A percentile compares a stretch with the other conserved stretches of the same genome.
phyloP scores from a whole-genome alignment of 1,140 invertebrate species.

The Sycophila sp. region DNA sequence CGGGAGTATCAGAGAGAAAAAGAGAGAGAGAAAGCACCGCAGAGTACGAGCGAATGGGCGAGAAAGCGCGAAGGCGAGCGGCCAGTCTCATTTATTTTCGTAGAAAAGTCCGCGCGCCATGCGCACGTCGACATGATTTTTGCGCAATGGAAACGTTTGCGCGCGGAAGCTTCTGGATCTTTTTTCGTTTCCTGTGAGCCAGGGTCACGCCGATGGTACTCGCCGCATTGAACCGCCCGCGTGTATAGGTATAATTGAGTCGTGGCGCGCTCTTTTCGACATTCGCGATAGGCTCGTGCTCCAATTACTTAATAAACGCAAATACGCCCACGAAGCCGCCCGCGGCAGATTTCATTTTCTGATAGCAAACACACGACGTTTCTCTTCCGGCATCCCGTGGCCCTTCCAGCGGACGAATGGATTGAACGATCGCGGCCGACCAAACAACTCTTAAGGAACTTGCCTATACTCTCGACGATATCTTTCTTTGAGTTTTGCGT shows the following conservation, averaged over 20 bases:
- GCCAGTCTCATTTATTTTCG: slow-evolving; percentile 29
- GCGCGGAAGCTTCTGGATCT: slow-evolving; percentile 33
- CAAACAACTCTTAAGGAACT: no score
- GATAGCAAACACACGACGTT: background rate
- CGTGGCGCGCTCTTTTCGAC: background rate
- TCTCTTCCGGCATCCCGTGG: background rate
- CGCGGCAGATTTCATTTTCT: background rate
- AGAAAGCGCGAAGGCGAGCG: background rate
- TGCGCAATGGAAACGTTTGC: slow-evolving; percentile 23
- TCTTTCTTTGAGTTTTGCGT: no score
- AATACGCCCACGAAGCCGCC: background rate
- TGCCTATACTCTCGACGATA: no score
- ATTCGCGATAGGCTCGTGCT: no score
- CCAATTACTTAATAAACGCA: slow-evolving; percentile 23
- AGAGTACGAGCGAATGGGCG: no score
- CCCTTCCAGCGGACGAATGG: no score
- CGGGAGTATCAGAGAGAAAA: no score
- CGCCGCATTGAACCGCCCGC: slow-evolving; percentile 10
- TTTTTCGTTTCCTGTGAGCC: slow-evolving; percentile 28
- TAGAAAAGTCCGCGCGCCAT: background rate
- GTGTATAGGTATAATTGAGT: slow-evolving; percentile 13
- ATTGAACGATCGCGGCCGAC: background rate
- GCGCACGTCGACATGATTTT: slow-evolving; percentile 11
- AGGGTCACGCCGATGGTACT: background rate
- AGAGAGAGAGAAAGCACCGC: no score